Percentiles rank a stretch among this genome's conserved stretches.
Conservation (phyloP, 2,113 vertebrate species). For the Pungitius pungitius region DNA sequence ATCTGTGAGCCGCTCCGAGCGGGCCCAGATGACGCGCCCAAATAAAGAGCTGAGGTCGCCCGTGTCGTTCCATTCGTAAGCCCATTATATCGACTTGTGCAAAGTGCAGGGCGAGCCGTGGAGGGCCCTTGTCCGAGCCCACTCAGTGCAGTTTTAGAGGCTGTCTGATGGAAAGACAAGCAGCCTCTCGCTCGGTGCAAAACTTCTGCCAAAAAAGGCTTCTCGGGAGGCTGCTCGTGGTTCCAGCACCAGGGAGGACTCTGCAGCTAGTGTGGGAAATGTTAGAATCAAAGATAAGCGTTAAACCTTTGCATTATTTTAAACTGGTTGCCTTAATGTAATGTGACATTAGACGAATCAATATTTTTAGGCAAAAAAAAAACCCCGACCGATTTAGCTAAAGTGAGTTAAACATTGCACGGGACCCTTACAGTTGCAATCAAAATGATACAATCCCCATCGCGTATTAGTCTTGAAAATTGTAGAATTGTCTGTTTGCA, state of each 20-base stretch:
- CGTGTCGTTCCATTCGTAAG: slow-evolving; percentile 23
- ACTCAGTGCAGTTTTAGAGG: slow-evolving; percentile 24
- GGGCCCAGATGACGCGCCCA: slow-evolving; percentile 19
- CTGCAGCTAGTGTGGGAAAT: not conserved
- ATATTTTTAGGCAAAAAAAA: too few relatives aligned
- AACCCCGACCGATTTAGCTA: too few relatives aligned
- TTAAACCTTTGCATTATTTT: too few relatives aligned
- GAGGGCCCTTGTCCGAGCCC: slow-evolving; percentile 7
- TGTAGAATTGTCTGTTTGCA: too few relatives aligned
- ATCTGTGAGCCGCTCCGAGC: slow-evolving; percentile 8
- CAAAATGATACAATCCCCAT: too few relatives aligned
- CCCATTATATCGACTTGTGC: not conserved
- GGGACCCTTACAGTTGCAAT: too few relatives aligned
- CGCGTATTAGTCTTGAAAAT: too few relatives aligned
- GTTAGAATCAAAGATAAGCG: too few relatives aligned
- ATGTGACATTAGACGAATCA: too few relatives aligned
- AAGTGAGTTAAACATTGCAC: too few relatives aligned
- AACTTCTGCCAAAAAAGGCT: not conserved
- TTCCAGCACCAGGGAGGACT: not conserved
- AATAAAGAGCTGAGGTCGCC: slow-evolving; percentile 4
- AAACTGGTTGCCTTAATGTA: too few relatives aligned
- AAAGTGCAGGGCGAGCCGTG: slow-evolving; percentile 4
- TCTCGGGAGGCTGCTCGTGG: not conserved
- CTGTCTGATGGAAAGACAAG: not conserved
- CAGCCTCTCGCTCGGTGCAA: not conserved